A percentile compares a stretch with the other conserved stretches of the same genome.
Evolutionary conservation across 2,888 invertebrate species (phyloP).

Genomic region (Leptopterna dolabrata): DNA sequence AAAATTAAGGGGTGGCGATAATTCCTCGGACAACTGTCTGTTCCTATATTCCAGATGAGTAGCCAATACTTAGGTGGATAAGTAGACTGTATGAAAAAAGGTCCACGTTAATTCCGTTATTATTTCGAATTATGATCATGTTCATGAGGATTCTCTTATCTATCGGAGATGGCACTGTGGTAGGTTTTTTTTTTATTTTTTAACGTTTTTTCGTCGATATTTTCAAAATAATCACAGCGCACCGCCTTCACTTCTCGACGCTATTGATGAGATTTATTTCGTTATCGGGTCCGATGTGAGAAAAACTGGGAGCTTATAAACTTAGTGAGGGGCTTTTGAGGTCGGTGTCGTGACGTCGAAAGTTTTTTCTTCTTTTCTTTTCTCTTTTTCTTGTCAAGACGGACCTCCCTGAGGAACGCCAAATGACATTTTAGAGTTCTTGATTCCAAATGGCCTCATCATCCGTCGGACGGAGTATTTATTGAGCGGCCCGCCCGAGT

Average conservation of each 20-base stretch:
- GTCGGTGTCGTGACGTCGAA: neutral
- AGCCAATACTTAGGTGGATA: too few species aligned
- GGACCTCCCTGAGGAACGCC: neutral
- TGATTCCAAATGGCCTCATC: slow-evolving; percentile 37
- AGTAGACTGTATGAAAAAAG: neutral
- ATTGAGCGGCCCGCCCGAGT: neutral
- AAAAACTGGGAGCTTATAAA: slow-evolving; percentile 11
- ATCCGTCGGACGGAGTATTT: neutral
- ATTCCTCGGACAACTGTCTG: neutral
- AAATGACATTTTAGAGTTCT: slow-evolving; percentile 20
- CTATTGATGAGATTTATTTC: neutral
- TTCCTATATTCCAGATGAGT: neutral
- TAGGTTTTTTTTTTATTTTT: neutral
- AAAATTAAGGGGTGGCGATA: too few species aligned
- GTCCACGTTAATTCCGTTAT: neutral
- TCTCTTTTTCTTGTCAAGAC: neutral
- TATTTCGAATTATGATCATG: neutral
- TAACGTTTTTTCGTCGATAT: neutral
- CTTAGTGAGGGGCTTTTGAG: neutral
- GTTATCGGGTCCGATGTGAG: neutral
- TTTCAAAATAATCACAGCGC: neutral
- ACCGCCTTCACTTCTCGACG: neutral
- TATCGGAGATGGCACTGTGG: neutral
- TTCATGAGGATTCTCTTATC: neutral
- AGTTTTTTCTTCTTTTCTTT: neutral